Conservation (phyloP, 2,113 vertebrate species). For the Gopherus evgoodei region DNA sequence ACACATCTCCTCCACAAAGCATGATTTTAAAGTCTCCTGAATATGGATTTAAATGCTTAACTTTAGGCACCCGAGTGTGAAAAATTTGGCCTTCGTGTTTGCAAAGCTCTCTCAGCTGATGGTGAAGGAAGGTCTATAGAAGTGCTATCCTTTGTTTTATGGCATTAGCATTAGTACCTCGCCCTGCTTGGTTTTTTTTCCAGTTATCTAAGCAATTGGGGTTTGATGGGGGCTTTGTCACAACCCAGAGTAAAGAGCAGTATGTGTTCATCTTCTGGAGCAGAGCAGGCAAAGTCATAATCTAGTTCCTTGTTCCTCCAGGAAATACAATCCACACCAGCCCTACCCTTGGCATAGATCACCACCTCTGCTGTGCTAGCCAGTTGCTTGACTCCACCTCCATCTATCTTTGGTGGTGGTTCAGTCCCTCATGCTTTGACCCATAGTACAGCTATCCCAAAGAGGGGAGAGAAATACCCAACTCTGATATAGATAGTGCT, state of each 20-base stretch:
- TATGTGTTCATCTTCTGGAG: not conserved
- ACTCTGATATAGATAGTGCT: not conserved
- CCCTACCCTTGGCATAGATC: too few relatives aligned
- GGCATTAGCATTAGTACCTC: rapidly evolving
- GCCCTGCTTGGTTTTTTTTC: not conserved
- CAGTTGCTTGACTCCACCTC: not conserved
- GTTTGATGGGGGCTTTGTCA: rapidly evolving
- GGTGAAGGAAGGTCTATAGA: not conserved
- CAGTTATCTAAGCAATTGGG: not conserved
- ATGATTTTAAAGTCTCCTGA: rapidly evolving
- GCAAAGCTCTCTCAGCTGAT: rapidly evolving
- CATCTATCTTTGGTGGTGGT: too few relatives aligned
- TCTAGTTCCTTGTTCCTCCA: too few relatives aligned
- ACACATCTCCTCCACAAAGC: not conserved
- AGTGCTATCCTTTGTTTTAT: not conserved
- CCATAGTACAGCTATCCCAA: not conserved
- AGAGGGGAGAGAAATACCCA: not conserved
- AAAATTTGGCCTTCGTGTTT: not conserved
- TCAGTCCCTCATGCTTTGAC: too few relatives aligned
- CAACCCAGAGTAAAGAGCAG: not conserved
- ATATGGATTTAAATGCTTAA: rapidly evolving
- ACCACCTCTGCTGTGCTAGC: not conserved
- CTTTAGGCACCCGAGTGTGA: not conserved
- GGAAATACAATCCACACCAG: too few relatives aligned
- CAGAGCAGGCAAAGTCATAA: not conserved